A percentile compares a stretch with the other conserved stretches of the same genome.
phyloP scores from a whole-genome alignment of 2,888 invertebrate species.

The Caenorhabditis macrosperma region DNA sequence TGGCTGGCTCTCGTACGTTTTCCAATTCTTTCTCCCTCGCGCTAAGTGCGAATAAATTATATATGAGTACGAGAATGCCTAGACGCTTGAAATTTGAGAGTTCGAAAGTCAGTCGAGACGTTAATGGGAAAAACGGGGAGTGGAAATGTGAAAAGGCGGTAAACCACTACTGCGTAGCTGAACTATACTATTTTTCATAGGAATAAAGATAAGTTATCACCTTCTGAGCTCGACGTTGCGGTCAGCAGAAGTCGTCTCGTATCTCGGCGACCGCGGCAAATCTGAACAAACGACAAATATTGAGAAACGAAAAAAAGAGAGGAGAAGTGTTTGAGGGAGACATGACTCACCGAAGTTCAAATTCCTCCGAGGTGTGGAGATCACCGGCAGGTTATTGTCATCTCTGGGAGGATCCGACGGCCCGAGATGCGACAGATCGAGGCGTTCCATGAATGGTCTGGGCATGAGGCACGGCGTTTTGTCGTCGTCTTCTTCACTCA shows the following conservation, averaged over 20 bases:
- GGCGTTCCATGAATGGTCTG: slow-evolving; percentile 34
- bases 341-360: slow-evolving; percentile 51
- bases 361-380: slow-evolving; percentile 43
- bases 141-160: neutral
- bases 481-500: slow-evolving; percentile 41
- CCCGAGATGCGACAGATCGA: slow-evolving; percentile 42
- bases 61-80: slow-evolving; percentile 12
- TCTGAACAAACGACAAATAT: slow-evolving; percentile 52
- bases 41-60: slow-evolving; percentile 45
- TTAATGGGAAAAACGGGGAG: neutral
- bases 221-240: slow-evolving; percentile 47
- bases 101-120: neutral
- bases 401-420: slow-evolving; percentile 22
- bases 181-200: neutral
- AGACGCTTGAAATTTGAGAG: slow-evolving; percentile 16
- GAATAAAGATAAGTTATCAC: slow-evolving; percentile 27
- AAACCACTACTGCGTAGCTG: too few relatives aligned
- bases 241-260: slow-evolving; percentile 47
- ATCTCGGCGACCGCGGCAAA: slow-evolving; percentile 59
- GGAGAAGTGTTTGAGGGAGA: slow-evolving; percentile 12
- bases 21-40: neutral
- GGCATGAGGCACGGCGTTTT: slow-evolving; percentile 2
- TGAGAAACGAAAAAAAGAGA: neutral
- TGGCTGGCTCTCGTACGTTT: neutral
- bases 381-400: slow-evolving; percentile 26